Evolutionary conservation across 2,113 vertebrate species (phyloP).

Genomic region (Centrocercus urophasianus): DNA sequence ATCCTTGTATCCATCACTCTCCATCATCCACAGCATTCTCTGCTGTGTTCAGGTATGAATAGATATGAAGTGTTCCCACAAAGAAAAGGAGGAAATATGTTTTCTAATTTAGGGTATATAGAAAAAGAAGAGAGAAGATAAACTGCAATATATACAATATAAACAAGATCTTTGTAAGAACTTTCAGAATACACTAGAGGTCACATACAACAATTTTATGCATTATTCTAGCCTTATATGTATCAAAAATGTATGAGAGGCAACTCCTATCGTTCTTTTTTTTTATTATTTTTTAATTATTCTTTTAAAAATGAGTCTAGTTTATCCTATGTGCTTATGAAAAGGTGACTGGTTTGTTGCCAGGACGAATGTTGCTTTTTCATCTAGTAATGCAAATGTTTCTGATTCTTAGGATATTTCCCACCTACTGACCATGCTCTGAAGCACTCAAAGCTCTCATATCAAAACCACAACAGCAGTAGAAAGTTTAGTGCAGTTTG

Average conservation of each 20-base stretch:
- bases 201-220: not conserved
- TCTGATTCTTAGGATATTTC: not conserved
- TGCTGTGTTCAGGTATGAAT: rapidly evolving
- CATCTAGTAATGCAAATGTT: not conserved
- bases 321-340: not conserved
- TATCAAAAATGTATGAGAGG: not conserved
- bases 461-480: constrained; percentile 5
- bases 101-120: not conserved
- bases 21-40: not conserved
- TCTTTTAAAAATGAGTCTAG: rapidly evolving
- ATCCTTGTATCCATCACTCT: rapidly evolving
- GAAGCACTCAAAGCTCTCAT: not conserved
- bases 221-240: not conserved
- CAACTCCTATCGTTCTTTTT: not conserved
- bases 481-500: not conserved
- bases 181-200: not conserved
- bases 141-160: not conserved
- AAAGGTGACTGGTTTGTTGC: not conserved
- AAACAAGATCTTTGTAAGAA: not conserved
- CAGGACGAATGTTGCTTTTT: not conserved
- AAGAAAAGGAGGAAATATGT: not conserved
- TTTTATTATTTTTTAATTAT: not conserved
- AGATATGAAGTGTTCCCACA: rapidly evolving
- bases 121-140: not conserved
- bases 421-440: not conserved